A percentile compares a stretch with the other conserved stretches of the same genome.
Conservation (phyloP, 2,888 invertebrate genomes). For the Chydorus sphaericus region DNA sequence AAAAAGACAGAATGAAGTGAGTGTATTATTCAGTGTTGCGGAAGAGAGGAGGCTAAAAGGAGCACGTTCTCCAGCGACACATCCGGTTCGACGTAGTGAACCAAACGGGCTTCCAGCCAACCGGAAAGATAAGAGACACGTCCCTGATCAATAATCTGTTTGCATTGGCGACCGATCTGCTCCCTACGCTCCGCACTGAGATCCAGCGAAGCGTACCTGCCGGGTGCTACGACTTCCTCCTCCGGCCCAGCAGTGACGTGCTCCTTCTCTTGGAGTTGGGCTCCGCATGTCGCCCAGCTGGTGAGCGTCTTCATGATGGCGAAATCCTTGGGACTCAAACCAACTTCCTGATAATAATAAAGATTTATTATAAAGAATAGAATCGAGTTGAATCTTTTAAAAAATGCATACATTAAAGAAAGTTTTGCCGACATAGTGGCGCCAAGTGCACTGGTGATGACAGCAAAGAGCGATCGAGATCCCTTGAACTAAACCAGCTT, state of each 20-base stretch:
- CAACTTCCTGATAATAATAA: constrained; percentile 33
- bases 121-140: constrained; percentile 47
- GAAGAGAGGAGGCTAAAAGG: constrained; percentile 43
- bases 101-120: constrained; percentile 36
- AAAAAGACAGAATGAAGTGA: background rate
- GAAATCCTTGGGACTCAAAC: constrained; percentile 47
- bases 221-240: background rate
- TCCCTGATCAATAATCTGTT: constrained; percentile 61
- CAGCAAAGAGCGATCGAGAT: constrained; percentile 73
- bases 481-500: constrained; percentile 32
- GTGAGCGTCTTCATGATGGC: constrained; percentile 61
- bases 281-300: constrained; percentile 80
- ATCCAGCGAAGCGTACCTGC: constrained; percentile 23
- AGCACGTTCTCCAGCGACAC: constrained; percentile 67
- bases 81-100: constrained; percentile 45
- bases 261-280: constrained; percentile 19
- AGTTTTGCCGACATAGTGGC: constrained; percentile 48
- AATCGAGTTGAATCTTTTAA: background rate
- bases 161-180: constrained; percentile 53
- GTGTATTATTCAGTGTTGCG: background rate
- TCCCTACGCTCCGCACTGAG: constrained; percentile 36
- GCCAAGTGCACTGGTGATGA: constrained; percentile 69
- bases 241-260: background rate
- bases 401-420: constrained; percentile 37
- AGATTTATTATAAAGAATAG: background rate